Conservation (phyloP, 2,797 vertebrate genomes). For the Vespertilio murinus region DNA sequence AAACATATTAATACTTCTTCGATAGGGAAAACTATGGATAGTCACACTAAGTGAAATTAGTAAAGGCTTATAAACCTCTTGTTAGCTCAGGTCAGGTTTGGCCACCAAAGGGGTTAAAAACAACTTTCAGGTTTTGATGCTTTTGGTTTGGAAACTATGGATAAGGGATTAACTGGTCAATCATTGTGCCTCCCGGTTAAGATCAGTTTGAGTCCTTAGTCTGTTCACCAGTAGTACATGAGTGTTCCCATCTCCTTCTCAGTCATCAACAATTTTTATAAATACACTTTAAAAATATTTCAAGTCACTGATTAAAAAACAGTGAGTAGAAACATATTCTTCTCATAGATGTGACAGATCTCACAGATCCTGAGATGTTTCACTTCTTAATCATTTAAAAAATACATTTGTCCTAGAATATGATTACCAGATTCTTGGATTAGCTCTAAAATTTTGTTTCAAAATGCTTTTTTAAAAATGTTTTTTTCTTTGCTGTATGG, state of each 20-base stretch:
- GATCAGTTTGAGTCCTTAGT: not conserved
- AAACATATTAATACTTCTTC: not conserved
- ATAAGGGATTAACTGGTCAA: not conserved
- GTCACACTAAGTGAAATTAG: not conserved
- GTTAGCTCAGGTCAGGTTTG: not conserved
- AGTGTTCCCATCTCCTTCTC: not conserved
- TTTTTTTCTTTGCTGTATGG: not conserved
- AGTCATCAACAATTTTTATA: not conserved
- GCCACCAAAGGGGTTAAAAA: not conserved
- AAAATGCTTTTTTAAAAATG: not conserved
- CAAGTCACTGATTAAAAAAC: not conserved
- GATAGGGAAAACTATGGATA: not conserved
- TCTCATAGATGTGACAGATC: not conserved
- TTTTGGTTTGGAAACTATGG: not conserved
- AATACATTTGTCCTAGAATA: not conserved
- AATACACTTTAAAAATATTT: not conserved
- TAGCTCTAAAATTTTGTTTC: slow-evolving; percentile 12
- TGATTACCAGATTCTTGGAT: not conserved
- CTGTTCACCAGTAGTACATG: not conserved
- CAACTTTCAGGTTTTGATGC: not conserved
- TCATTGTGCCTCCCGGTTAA: rapidly evolving
- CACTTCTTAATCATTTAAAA: slow-evolving; percentile 28
- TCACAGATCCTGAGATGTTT: not conserved
- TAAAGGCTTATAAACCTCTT: not conserved
- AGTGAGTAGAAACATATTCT: not conserved